phyloP scores from a whole-genome alignment of 2,888 invertebrate species.

The Eretmocerus hayati region DNA sequence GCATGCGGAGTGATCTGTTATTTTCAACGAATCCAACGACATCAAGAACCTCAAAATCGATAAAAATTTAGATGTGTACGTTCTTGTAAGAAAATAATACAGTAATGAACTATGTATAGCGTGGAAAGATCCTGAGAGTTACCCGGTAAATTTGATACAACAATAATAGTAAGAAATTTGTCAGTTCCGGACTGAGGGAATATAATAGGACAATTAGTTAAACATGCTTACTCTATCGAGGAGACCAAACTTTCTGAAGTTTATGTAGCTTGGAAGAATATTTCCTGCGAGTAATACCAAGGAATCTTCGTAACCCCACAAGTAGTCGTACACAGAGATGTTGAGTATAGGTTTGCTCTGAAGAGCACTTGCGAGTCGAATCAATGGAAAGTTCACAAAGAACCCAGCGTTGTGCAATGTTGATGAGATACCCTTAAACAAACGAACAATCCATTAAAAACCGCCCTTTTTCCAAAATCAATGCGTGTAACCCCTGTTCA shows the following conservation, averaged over 20 bases:
- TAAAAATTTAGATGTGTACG: too few relatives aligned
- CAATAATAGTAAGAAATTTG: neutral
- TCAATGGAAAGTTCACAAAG: constrained; percentile 56
- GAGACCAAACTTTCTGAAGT: constrained; percentile 73
- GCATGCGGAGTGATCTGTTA: too few relatives aligned
- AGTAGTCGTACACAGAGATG: constrained; percentile 60
- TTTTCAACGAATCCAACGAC: too few relatives aligned
- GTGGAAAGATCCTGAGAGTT: too few relatives aligned
- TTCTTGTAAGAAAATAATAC: too few relatives aligned
- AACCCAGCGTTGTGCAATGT: constrained; percentile 50
- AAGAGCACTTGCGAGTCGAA: constrained; percentile 53
- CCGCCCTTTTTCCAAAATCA: neutral
- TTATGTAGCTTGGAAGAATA: constrained; percentile 70
- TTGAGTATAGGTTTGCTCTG: constrained; percentile 58
- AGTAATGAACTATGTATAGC: too few relatives aligned
- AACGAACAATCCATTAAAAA: neutral
- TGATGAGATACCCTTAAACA: constrained; percentile 53
- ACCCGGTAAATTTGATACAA: neutral
- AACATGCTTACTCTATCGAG: constrained; percentile 63
- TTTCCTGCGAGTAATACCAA: constrained; percentile 63
- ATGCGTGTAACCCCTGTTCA: too few relatives aligned
- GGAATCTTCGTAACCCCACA: constrained; percentile 78
- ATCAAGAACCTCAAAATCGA: too few relatives aligned
- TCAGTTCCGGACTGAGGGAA: neutral
- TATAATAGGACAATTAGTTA: neutral